phyloP scores from a whole-genome alignment of 1,140 invertebrate genomes.

The Sarcophaga peregrina region DNA sequence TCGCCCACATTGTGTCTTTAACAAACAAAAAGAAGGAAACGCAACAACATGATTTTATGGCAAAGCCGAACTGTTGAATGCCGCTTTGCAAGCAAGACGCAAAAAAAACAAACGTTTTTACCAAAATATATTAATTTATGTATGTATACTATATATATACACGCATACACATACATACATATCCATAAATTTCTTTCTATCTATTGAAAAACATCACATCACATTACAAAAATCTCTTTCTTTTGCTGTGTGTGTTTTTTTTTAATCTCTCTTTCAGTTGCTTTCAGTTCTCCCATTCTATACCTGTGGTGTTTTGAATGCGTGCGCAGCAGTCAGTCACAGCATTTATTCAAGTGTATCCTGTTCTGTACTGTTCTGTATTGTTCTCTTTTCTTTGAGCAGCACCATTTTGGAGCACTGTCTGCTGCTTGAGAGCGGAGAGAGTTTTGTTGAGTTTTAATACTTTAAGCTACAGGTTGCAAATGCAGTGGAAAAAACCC shows the following conservation, averaged over 20 bases:
- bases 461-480: slow-evolving; percentile 16
- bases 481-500: background rate
- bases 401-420: too few species aligned
- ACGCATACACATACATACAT: too few species aligned
- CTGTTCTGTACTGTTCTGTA: too few species aligned
- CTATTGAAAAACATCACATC: too few species aligned
- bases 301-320: background rate
- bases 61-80: slow-evolving; percentile 23
- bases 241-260: background rate
- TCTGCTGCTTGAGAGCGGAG: too few species aligned
- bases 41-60: slow-evolving; percentile 20
- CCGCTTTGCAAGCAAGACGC: slow-evolving; percentile 6
- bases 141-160: too few species aligned
- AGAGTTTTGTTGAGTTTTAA: too few species aligned
- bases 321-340: background rate
- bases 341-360: too few species aligned
- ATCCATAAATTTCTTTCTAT: too few species aligned
- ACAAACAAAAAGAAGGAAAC: background rate
- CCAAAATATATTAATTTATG: background rate
- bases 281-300: background rate
- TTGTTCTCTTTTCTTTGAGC: too few species aligned
- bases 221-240: too few species aligned
- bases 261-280: background rate
- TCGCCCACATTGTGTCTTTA: background rate
- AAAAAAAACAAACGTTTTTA: background rate